These are phyloP conservation scores for Fabriciana adippe DNA, from an alignment of 2,888 invertebrate species.

Conservation along the genomic window DNA sequence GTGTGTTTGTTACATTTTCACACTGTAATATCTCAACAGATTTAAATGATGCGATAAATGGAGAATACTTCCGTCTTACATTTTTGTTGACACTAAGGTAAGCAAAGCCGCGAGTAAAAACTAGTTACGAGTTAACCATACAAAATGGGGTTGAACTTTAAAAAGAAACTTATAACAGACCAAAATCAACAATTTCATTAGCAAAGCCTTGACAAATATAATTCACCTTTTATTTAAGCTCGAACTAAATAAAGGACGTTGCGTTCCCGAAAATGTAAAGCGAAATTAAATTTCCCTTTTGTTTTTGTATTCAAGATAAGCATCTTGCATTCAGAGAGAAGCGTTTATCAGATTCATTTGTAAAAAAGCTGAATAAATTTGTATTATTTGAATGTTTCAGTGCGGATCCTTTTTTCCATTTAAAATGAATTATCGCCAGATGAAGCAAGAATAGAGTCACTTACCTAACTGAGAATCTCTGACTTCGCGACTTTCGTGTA, in stretches of 20 bases:
- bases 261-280: conserved; percentile 13
- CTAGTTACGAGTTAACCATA: too few species aligned
- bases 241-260: conserved; percentile 14
- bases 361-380: conserved; percentile 38
- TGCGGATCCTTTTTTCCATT: conserved; percentile 42
- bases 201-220: conserved; percentile 16
- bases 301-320: conserved; percentile 29
- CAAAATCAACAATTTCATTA: conserved; percentile 12
- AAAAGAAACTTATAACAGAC: conserved; percentile 2
- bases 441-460: conserved; percentile 52
- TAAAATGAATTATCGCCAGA: conserved; percentile 52
- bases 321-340: conserved; percentile 24
- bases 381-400: conserved; percentile 35
- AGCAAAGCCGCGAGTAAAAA: neutral
- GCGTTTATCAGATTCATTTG: conserved; percentile 34
- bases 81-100: too few species aligned
- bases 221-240: conserved; percentile 22
- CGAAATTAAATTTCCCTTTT: conserved; percentile 26
- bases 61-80: too few species aligned
- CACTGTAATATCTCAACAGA: too few species aligned
- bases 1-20: too few species aligned
- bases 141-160: neutral
- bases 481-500: conserved; percentile 46
- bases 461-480: conserved; percentile 50
- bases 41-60: too few species aligned